Evolutionary conservation across 2,113 vertebrate genomes (phyloP).

Genomic region (Eleginops maclovinus): DNA sequence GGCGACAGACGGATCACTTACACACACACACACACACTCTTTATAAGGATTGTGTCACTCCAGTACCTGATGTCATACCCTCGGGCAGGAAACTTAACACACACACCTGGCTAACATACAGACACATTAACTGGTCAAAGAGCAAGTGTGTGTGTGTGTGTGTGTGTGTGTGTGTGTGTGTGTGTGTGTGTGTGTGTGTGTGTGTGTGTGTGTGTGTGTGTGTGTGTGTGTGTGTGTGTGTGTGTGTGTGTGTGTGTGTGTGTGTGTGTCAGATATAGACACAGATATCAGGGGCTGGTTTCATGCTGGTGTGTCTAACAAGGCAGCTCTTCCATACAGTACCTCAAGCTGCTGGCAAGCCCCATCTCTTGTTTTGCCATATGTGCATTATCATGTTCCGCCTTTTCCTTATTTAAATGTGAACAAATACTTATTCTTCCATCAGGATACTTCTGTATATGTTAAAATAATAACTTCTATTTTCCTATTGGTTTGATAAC

Average conservation of each 20-base stretch:
- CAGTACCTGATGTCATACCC: constrained; percentile 61
- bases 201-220: too few relatives aligned
- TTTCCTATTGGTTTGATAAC: background rate
- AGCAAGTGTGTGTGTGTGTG: constrained; percentile 13
- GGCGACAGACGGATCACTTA: constrained; percentile 60
- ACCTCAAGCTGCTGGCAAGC: background rate
- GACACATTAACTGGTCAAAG: constrained; percentile 42
- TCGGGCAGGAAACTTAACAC: constrained; percentile 53
- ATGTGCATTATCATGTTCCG: background rate
- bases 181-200: too few relatives aligned
- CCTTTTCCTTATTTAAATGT: background rate
- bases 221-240: too few relatives aligned
- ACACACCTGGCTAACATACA: constrained; percentile 67
- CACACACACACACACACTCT: constrained; percentile 31
- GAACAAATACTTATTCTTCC: background rate
- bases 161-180: too few relatives aligned
- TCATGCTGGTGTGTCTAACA: constrained; percentile 33
- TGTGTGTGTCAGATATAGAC: constrained; percentile 24
- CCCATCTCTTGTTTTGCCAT: background rate
- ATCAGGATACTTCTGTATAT: background rate
- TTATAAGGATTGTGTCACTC: constrained; percentile 22
- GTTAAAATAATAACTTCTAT: background rate
- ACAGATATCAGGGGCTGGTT: constrained; percentile 16
- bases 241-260: too few relatives aligned
- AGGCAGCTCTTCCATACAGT: background rate